These are phyloP conservation scores for Girardinichthys multiradiatus DNA, from an alignment of 2,113 vertebrate genomes.

Conservation along the genomic window DNA sequence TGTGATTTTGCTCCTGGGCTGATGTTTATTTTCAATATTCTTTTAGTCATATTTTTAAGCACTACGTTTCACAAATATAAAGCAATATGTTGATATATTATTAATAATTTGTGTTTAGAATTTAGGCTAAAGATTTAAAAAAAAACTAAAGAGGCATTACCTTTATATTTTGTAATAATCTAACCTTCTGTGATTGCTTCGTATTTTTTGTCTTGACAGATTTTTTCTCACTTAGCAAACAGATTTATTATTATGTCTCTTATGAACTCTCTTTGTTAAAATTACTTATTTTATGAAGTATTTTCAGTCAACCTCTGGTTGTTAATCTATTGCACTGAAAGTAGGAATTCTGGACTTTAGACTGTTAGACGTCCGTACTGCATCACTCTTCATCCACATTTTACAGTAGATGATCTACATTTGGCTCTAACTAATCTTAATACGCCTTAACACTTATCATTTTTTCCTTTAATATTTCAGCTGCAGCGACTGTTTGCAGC, in stretches of 20 bases:
- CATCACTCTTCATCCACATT: constrained; percentile 26
- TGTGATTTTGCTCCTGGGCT: constrained; percentile 14
- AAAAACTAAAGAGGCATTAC: constrained; percentile 21
- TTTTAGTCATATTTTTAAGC: constrained; percentile 24
- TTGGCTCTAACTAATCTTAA: not conserved
- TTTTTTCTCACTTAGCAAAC: constrained; percentile 5
- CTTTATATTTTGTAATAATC: constrained; percentile 42
- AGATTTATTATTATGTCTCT: constrained; percentile 32
- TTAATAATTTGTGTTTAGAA: constrained; percentile 34
- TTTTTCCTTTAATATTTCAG: not conserved
- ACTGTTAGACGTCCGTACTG: constrained; percentile 60
- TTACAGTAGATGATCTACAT: constrained; percentile 9
- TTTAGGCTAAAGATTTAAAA: constrained; percentile 26
- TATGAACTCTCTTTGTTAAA: constrained; percentile 2
- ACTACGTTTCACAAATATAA: constrained; percentile 46
- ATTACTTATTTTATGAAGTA: not conserved
- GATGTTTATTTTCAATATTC: constrained; percentile 9
- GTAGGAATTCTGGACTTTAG: constrained; percentile 37
- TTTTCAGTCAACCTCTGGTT: constrained; percentile 28
- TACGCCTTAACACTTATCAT: too few relatives aligned
- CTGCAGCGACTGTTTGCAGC: not conserved
- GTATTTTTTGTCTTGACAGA: constrained; percentile 19
- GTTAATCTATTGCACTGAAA: constrained; percentile 29
- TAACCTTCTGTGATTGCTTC: constrained; percentile 54
- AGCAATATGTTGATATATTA: constrained; percentile 63